Evolutionary conservation across 2,113 vertebrate genomes (phyloP).

Genomic region (Prunella fulvescens): DNA sequence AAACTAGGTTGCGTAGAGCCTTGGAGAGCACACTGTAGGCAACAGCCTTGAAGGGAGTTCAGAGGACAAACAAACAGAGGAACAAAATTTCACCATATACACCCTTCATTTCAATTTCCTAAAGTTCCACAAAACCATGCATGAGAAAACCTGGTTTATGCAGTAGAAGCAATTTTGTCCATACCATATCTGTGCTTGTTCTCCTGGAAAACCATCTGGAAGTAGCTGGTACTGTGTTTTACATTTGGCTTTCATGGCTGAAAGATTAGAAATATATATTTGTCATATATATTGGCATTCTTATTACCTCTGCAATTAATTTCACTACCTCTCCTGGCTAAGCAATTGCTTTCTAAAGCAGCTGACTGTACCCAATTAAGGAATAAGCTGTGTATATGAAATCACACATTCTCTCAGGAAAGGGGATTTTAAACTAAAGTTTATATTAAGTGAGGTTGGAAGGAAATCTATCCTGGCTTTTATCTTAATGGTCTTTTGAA

Average conservation of each 20-base stretch:
- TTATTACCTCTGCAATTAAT: constrained; percentile 30
- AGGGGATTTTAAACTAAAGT: constrained; percentile 28
- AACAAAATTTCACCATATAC: background rate
- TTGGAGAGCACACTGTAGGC: background rate
- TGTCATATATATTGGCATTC: constrained; percentile 4
- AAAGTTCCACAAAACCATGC: background rate
- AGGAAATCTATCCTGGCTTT: constrained; percentile 26
- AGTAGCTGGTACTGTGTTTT: background rate
- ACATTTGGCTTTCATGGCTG: background rate
- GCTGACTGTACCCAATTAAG: constrained; percentile 1
- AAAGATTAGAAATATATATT: background rate
- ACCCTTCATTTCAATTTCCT: background rate
- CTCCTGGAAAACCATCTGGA: background rate
- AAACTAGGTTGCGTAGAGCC: background rate
- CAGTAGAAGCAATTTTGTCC: background rate
- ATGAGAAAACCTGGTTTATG: background rate
- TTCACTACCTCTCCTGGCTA: constrained; percentile 7
- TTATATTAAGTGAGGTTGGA: background rate
- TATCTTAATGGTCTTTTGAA: constrained; percentile 53
- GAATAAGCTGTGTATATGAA: background rate
- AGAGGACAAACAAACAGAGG: background rate
- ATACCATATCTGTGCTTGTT: background rate
- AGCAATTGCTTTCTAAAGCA: constrained; percentile 18
- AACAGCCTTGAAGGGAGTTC: background rate
- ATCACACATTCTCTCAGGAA: background rate